Conservation (phyloP, 2,888 invertebrate species). For the Limnephilus lunatus region DNA sequence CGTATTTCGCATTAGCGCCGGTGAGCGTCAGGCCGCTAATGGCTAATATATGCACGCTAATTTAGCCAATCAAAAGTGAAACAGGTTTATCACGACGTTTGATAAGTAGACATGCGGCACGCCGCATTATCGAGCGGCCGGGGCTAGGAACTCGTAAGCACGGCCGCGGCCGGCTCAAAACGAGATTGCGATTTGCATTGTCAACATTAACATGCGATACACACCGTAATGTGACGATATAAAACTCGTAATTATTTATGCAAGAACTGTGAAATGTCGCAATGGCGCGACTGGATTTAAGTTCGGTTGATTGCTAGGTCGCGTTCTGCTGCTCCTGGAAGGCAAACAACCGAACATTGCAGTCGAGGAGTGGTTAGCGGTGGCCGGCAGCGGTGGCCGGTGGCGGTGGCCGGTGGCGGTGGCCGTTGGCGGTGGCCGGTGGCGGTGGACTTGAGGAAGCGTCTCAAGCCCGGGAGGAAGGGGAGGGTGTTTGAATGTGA, state of each 20-base stretch:
- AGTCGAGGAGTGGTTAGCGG: too few relatives aligned
- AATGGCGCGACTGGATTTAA: background rate
- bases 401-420: too few relatives aligned
- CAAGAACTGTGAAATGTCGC: background rate
- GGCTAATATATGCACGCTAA: background rate
- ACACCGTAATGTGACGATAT: background rate
- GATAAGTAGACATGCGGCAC: background rate
- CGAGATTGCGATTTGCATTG: background rate
- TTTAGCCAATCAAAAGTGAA: conserved; percentile 1
- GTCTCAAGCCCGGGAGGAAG: background rate
- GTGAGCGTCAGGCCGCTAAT: background rate
- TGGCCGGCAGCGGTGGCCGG: too few relatives aligned
- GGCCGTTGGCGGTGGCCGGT: too few relatives aligned
- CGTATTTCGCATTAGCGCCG: background rate
- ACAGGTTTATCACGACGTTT: background rate
- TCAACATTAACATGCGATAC: conserved; percentile 2
- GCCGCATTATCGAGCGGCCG: background rate
- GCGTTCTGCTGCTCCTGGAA: background rate
- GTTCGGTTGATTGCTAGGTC: background rate
- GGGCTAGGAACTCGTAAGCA: background rate
- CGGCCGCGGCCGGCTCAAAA: background rate
- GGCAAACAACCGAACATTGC: background rate
- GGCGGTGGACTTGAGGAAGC: background rate
- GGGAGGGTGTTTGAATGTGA: background rate
- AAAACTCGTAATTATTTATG: conserved; percentile 2